Conservation (phyloP, 2,113 vertebrate genomes). For the Tympanuchus pallidicinctus region DNA sequence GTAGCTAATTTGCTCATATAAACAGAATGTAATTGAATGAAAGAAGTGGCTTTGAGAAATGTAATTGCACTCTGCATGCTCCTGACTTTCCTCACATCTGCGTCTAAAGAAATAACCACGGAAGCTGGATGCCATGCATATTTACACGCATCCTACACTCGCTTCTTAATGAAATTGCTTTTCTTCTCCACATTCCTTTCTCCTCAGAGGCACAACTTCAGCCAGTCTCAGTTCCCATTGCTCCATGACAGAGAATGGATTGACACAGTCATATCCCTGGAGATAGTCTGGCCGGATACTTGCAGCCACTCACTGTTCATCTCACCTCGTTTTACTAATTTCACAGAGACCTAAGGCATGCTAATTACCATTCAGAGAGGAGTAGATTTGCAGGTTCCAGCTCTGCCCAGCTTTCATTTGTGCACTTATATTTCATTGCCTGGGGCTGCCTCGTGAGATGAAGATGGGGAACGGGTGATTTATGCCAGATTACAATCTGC, state of each 20-base stretch:
- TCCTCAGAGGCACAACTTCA: not conserved
- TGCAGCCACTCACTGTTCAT: not conserved
- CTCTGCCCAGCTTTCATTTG: conserved; percentile 4
- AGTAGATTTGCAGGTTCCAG: not conserved
- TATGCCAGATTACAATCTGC: conserved; percentile 36
- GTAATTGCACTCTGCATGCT: not conserved
- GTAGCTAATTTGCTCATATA: not conserved
- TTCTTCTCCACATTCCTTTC: not conserved
- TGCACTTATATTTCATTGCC: conserved; percentile 4
- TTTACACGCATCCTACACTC: not conserved
- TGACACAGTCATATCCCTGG: not conserved
- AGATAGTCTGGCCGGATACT: not conserved
- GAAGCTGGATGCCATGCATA: not conserved
- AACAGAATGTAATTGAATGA: not conserved
- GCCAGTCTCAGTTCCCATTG: not conserved
- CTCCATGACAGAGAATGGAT: not conserved
- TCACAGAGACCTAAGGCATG: not conserved
- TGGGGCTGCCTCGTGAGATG: not conserved
- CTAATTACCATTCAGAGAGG: not conserved
- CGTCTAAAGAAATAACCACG: not conserved
- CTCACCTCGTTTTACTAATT: not conserved
- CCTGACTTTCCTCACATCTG: not conserved
- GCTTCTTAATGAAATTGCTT: not conserved
- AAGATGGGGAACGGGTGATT: conserved; percentile 18
- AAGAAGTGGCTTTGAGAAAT: not conserved